A percentile compares a stretch with the other conserved stretches of the same genome.
phyloP scores from a whole-genome alignment of 2,888 invertebrate species.

The Tenthredo distinguenda region DNA sequence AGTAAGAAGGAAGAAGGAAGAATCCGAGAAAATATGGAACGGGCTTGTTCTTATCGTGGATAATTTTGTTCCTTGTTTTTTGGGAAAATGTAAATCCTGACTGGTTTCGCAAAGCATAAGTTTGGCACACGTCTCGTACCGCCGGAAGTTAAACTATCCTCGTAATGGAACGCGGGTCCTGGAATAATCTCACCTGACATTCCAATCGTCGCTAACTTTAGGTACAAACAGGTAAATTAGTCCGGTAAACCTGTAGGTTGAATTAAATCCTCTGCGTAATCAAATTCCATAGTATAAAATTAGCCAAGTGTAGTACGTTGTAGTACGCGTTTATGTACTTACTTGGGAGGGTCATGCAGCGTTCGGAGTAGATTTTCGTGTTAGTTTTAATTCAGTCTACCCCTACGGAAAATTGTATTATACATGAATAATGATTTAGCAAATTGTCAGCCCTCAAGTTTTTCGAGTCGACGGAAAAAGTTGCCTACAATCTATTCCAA shows the following conservation, averaged over 20 bases:
- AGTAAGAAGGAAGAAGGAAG: no score
- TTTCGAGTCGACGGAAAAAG: neutral
- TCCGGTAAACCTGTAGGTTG: conserved; percentile 28
- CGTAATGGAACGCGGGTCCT: neutral
- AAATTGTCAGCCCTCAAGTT: neutral
- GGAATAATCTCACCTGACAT: neutral
- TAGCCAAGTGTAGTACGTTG: neutral
- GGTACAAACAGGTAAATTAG: conserved; percentile 39
- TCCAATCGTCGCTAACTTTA: conserved; percentile 20
- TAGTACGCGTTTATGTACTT: conserved; percentile 29
- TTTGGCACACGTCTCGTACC: neutral
- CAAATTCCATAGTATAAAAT: conserved; percentile 2
- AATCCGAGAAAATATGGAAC: no score
- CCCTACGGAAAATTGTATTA: neutral
- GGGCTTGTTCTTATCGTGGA: no score
- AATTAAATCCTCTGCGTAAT: conserved; percentile 24
- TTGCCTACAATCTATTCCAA: neutral
- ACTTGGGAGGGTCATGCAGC: neutral
- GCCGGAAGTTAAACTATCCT: neutral
- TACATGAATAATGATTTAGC: neutral
- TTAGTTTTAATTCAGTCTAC: conserved; percentile 28
- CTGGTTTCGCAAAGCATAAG: neutral
- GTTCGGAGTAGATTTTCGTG: conserved; percentile 29
- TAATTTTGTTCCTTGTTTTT: neutral
- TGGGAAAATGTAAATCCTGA: neutral